These are phyloP conservation scores for Hesperophylax magnus DNA, from an alignment of 1,140 invertebrate genomes.

Conservation along the genomic window DNA sequence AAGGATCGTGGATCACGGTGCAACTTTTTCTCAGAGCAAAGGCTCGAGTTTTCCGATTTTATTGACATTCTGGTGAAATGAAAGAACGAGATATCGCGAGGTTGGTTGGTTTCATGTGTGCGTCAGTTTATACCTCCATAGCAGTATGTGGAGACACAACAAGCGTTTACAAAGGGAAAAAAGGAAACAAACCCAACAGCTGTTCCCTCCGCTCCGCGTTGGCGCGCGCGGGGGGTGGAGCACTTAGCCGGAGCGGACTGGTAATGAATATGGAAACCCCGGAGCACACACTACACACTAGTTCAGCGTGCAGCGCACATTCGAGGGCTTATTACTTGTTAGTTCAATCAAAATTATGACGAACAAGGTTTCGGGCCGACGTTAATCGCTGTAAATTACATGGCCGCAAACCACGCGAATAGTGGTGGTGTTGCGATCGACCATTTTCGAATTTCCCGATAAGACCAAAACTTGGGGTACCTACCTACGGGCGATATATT, in stretches of 20 bases:
- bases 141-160: neutral
- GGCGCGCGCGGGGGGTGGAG: conserved; percentile 4
- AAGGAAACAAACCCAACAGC: conserved; percentile 16
- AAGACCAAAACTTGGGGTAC: neutral
- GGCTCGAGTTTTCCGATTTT: neutral
- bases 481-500: neutral
- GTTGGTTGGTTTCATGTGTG: neutral
- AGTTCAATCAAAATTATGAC: conserved; percentile 23
- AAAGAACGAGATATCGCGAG: neutral
- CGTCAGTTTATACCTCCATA: neutral
- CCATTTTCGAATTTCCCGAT: neutral
- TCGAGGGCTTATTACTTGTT: conserved; percentile 10
- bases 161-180: conserved; percentile 18
- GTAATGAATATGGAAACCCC: conserved; percentile 38
- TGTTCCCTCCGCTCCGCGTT: conserved; percentile 16
- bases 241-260: conserved; percentile 31
- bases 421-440: neutral
- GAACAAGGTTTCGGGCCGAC: conserved; percentile 9
- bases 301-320: neutral
- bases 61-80: neutral
- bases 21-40: neutral
- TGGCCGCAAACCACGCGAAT: neutral
- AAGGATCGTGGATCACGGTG: neutral
- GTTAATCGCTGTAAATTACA: neutral
- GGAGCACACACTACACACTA: too few species aligned